These are phyloP conservation scores for Oreochromis niloticus DNA, from an alignment of 2,113 vertebrate species.

Conservation along the genomic window DNA sequence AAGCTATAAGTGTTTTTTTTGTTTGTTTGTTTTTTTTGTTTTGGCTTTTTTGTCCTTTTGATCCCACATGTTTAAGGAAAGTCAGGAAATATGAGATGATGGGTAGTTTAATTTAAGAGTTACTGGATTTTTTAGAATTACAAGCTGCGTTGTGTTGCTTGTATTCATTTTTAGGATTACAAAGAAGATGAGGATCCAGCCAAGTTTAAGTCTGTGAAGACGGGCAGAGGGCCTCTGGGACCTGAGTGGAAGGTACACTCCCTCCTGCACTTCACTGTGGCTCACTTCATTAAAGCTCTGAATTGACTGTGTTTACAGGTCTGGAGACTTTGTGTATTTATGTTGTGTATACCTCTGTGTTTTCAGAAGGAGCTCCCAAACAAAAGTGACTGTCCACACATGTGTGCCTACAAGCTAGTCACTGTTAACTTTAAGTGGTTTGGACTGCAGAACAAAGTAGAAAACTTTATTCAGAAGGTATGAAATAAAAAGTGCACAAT, in stretches of 20 bases:
- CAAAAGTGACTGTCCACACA: constrained; percentile 83
- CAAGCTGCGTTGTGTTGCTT: not conserved
- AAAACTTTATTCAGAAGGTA: constrained; percentile 90
- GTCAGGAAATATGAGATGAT: not conserved
- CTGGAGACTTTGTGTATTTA: not conserved
- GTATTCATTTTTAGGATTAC: constrained; percentile 79
- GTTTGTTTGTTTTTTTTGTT: accelerated
- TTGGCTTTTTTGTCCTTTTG: not conserved
- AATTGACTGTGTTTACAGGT: not conserved
- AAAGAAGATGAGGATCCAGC: constrained; percentile 90
- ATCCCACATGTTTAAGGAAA: not conserved
- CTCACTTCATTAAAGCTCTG: not conserved
- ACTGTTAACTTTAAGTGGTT: constrained; percentile 89
- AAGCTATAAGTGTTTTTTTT: not conserved
- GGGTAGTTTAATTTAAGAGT: not conserved
- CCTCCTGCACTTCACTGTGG: not conserved
- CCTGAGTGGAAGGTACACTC: constrained; percentile 84
- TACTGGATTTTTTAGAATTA: not conserved
- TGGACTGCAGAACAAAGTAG: constrained; percentile 83
- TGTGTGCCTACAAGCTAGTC: constrained; percentile 98
- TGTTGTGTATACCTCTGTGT: not conserved
- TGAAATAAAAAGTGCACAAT: not conserved
- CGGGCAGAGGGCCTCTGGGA: constrained; percentile 85
- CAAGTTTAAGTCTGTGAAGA: constrained; percentile 86
- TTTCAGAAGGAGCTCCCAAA: constrained; percentile 82